A percentile compares a stretch with the other conserved stretches of the same genome.
phyloP scores from a whole-genome alignment of 2,797 vertebrate species.

The Anabacerthia variegaticeps region DNA sequence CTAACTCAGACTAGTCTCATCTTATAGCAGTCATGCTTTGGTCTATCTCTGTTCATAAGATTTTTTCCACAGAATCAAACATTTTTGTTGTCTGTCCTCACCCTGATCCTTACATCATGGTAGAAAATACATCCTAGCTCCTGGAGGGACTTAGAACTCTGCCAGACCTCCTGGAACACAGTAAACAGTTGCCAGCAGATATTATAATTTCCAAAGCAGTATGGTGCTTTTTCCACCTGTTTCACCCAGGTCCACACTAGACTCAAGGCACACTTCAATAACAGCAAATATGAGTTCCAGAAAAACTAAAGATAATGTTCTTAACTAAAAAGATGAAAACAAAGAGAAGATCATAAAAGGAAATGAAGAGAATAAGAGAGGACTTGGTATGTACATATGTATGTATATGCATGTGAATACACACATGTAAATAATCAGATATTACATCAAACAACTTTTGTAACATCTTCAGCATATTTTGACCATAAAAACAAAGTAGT shows the following conservation, averaged over 20 bases:
- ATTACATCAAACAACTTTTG: neutral
- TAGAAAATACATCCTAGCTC: neutral
- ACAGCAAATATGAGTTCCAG: neutral
- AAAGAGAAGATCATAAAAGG: neutral
- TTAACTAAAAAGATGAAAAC: neutral
- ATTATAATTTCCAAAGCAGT: neutral
- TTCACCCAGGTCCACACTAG: neutral
- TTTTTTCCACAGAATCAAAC: neutral
- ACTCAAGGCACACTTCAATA: neutral
- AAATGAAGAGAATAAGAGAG: neutral
- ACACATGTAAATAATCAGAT: neutral
- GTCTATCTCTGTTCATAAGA: neutral
- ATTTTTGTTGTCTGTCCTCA: neutral
- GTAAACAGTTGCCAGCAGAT: neutral
- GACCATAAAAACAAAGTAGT: neutral
- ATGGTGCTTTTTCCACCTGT: neutral
- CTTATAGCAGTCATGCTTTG: neutral
- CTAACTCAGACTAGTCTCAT: neutral
- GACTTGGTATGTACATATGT: neutral
- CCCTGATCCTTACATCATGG: neutral
- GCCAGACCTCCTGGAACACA: neutral
- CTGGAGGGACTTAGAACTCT: neutral
- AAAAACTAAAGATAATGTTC: neutral
- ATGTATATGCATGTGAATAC: no score
- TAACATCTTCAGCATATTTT: neutral